A percentile compares a stretch with the other conserved stretches of the same genome.
Evolutionary conservation across 1,140 invertebrate genomes (phyloP).

Genomic region (Aphaenogaster floridana): DNA sequence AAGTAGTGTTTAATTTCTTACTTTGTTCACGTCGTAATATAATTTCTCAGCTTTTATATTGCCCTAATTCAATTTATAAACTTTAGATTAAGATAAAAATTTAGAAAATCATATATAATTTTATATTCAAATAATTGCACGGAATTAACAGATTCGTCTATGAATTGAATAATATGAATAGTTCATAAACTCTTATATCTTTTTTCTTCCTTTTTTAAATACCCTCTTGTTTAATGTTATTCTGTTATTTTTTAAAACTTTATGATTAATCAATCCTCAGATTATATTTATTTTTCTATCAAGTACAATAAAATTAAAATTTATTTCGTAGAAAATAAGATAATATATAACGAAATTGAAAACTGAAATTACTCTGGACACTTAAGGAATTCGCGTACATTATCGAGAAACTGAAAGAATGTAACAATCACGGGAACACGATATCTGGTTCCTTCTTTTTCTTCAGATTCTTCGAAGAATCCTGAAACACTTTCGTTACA

Average conservation of each 20-base stretch:
- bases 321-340: slow-evolving; percentile 1
- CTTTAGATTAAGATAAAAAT: background rate
- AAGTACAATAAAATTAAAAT: background rate
- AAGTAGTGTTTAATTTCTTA: background rate
- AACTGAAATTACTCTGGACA: background rate
- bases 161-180: background rate
- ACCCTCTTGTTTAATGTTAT: background rate
- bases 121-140: background rate
- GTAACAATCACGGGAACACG: background rate
- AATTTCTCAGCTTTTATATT: background rate
- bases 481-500: background rate
- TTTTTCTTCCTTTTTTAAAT: background rate
- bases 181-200: background rate
- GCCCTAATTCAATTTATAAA: background rate
- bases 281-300: background rate
- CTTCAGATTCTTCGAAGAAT: background rate
- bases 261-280: background rate
- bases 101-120: slow-evolving; percentile 7
- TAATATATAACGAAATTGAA: background rate
- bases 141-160: background rate
- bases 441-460: background rate
- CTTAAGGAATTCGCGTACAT: background rate
- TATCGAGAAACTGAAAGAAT: background rate
- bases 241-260: background rate
- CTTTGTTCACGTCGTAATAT: background rate